Evolutionary conservation across 2,888 invertebrate species (phyloP), one percentile per base, ranked within the genome.

Genomic region (Parascotia fuliginaria): DNA sequence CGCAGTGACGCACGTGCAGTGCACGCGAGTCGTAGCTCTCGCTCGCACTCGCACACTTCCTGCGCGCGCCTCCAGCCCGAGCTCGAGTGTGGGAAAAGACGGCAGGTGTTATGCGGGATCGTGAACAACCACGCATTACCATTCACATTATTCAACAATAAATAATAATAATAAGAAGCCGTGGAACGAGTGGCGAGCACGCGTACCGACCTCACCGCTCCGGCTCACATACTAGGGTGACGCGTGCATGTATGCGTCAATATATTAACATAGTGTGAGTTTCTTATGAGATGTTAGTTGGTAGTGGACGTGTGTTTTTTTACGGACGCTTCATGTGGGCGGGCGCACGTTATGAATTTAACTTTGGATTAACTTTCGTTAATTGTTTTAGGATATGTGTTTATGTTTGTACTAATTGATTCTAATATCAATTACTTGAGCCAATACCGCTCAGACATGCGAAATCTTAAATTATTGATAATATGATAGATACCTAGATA

Each of bases 41-140:
- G 70, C 82, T 85, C 83, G 77, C 84, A 78, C 87, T 73, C 87
- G 77, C 80, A 68, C 82, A 79, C 88, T 87, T 87, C 88, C 86
- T 89, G 87, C 87, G 85, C 87, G 84, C 84, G 87, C 83, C 83
- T 79, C 68, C 70, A 75, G 77, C 75, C 75, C 74, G 73, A 78
- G 82, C 83, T 75, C 81, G 89, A 92, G 86, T 92, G 93, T 93
- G 93, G 93, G 93, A 93, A 93, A 92, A 91, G 83, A 88, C 89
- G 92, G 93, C 93, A 93, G 93, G 93, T 93, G 93, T 87, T 92
- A 89, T 89, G 93, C 91, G 90, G 87, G 90, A 92, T 92, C 92
- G 93, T 91, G 92, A 92, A 91, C 91, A 89, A 88, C 90, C 89
- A 91, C 85, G 91, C 90, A 92, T 91, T 92, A 92, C 91, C 90